These are phyloP conservation scores for Ormyrus rosae DNA, from an alignment of 2,888 invertebrate species.

Conservation along the genomic window DNA sequence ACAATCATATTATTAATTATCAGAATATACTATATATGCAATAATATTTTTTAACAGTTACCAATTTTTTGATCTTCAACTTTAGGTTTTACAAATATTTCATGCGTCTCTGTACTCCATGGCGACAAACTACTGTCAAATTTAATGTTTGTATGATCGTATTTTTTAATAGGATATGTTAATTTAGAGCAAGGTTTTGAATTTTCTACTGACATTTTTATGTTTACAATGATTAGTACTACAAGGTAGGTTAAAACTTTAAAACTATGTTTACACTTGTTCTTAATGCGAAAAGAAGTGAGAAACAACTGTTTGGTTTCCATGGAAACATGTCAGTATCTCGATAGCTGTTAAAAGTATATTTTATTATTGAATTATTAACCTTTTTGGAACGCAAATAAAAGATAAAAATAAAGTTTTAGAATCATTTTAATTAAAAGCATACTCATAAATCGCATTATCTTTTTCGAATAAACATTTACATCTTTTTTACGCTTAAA, in stretches of 20 bases:
- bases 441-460: slow-evolving; percentile 50
- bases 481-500: slow-evolving; percentile 53
- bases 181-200: slow-evolving; percentile 49
- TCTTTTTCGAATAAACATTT: slow-evolving; percentile 56
- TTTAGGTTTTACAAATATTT: slow-evolving; percentile 53
- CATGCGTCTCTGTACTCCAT: slow-evolving; percentile 56
- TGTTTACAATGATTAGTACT: slow-evolving; percentile 38
- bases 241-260: slow-evolving; percentile 45
- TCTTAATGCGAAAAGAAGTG: slow-evolving; percentile 34
- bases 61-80: slow-evolving; percentile 53
- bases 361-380: slow-evolving; percentile 15
- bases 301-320: slow-evolving; percentile 53
- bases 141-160: slow-evolving; percentile 47
- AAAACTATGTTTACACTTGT: slow-evolving; percentile 40
- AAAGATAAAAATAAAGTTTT: slow-evolving; percentile 50
- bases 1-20: slow-evolving; percentile 43
- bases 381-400: slow-evolving; percentile 49
- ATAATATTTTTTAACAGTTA: slow-evolving; percentile 51
- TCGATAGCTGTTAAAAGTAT: slow-evolving; percentile 25
- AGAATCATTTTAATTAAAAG: slow-evolving; percentile 51
- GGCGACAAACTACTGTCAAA: slow-evolving; percentile 25
- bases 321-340: slow-evolving; percentile 51
- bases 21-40: slow-evolving; percentile 49
- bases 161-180: slow-evolving; percentile 52
- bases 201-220: slow-evolving; percentile 54